These are phyloP conservation scores for Trichomalopsis sarcophagae DNA, from an alignment of 1,140 invertebrate species.

Conservation along the genomic window DNA sequence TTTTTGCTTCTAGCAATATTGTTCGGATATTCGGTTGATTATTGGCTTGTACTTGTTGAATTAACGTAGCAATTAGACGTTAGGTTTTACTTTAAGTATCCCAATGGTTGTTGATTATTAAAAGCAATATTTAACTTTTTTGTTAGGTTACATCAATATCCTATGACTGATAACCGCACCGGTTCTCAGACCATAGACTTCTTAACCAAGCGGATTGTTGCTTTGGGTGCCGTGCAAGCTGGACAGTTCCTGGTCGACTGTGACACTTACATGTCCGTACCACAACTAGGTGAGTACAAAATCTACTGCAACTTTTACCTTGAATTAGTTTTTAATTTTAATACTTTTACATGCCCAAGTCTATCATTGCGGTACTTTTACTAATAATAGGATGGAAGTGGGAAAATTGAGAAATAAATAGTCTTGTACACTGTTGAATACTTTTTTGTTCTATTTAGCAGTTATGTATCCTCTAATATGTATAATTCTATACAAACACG, in stretches of 20 bases:
- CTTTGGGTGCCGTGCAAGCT: slow-evolving; percentile 88
- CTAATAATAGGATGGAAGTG: neutral
- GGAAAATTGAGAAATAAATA: slow-evolving; percentile 39
- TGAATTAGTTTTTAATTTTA: neutral
- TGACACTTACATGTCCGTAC: slow-evolving; percentile 91
- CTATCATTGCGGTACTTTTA: neutral
- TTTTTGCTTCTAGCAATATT: neutral
- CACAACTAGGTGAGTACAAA: slow-evolving; percentile 78
- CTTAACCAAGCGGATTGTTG: slow-evolving; percentile 88
- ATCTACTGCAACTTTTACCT: neutral
- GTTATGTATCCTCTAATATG: slow-evolving; percentile 62
- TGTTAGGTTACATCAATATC: slow-evolving; percentile 84
- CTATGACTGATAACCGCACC: slow-evolving; percentile 89
- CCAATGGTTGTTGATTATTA: neutral
- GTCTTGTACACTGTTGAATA: slow-evolving; percentile 55
- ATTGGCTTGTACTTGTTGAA: neutral
- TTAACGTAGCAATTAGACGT: neutral
- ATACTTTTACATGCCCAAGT: neutral
- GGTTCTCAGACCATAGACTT: slow-evolving; percentile 90
- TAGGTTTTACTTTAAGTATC: neutral
- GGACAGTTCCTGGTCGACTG: slow-evolving; percentile 96
- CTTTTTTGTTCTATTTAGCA: slow-evolving; percentile 66
- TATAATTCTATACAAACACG: slow-evolving; percentile 71
- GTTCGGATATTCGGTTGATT: neutral
- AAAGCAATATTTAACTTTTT: neutral